Evolutionary conservation across 2,888 invertebrate genomes (phyloP).

Genomic region (Orchesellides sinensis): DNA sequence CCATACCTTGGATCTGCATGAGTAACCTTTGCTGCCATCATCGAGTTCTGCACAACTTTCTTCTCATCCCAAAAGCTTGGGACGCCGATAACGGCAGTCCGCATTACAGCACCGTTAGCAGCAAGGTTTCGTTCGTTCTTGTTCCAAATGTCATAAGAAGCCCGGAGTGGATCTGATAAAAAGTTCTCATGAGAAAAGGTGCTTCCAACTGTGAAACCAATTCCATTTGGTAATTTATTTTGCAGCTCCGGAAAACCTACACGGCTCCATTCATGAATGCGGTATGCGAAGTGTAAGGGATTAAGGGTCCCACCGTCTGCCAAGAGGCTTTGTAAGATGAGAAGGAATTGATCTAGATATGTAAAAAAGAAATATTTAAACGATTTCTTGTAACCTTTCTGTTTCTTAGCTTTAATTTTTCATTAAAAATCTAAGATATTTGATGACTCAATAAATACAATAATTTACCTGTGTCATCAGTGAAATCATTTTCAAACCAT

Average conservation of each 20-base stretch:
- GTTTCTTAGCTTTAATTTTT: not conserved
- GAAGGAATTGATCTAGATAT: constrained; percentile 62
- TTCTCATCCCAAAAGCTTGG: constrained; percentile 65
- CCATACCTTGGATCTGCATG: constrained; percentile 69
- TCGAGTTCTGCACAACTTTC: constrained; percentile 60
- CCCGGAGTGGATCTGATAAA: constrained; percentile 53
- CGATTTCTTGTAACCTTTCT: too few species aligned
- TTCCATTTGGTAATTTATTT: constrained; percentile 60
- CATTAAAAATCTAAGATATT: not conserved
- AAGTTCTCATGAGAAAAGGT: constrained; percentile 55
- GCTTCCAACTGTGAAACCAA: constrained; percentile 67
- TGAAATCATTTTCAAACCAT: constrained; percentile 67
- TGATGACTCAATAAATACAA: not conserved
- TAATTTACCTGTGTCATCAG: constrained; percentile 64
- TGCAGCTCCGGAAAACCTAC: constrained; percentile 64
- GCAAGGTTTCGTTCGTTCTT: constrained; percentile 50
- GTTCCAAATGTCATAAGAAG: constrained; percentile 64
- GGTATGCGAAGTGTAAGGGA: constrained; percentile 60
- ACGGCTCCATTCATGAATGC: constrained; percentile 62
- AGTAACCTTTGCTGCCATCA: constrained; percentile 65
- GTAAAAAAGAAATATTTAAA: not conserved
- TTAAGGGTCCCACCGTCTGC: constrained; percentile 49
- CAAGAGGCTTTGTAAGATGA: constrained; percentile 61
- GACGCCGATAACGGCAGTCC: constrained; percentile 59
- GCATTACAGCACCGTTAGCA: constrained; percentile 71